A percentile compares a stretch with the other conserved stretches of the same genome.
Conservation (phyloP, 1,140 invertebrate genomes). For the Onthophagus taurus region DNA sequence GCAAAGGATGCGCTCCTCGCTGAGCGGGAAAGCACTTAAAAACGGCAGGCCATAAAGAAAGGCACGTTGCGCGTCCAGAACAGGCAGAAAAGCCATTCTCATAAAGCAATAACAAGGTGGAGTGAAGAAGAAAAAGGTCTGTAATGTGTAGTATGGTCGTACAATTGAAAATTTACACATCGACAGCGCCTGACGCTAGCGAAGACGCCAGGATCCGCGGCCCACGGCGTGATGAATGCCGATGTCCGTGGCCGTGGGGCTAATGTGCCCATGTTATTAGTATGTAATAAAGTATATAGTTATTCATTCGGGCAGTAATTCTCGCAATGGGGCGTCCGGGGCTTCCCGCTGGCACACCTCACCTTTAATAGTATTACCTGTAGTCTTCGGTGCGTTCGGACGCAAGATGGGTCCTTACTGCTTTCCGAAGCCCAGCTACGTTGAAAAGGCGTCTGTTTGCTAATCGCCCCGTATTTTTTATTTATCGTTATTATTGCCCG, state of each 20-base stretch:
- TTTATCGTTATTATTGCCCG: slow-evolving; percentile 18
- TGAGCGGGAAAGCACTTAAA: too few relatives aligned
- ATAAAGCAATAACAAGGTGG: too few relatives aligned
- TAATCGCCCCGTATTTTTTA: slow-evolving; percentile 19
- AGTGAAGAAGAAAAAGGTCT: too few relatives aligned
- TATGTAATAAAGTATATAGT: slow-evolving; percentile 41
- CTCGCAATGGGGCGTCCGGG: slow-evolving; percentile 31
- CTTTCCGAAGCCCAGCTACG: slow-evolving; percentile 16
- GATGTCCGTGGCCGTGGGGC: slow-evolving; percentile 10
- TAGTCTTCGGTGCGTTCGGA: slow-evolving; percentile 25
- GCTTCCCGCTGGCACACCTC: slow-evolving; percentile 36
- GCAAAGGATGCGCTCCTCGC: too few relatives aligned
- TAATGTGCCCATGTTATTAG: slow-evolving; percentile 36
- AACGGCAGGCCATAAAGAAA: too few relatives aligned
- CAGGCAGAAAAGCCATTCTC: too few relatives aligned
- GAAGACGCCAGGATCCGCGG: slow-evolving; percentile 4
- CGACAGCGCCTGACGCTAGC: slow-evolving; percentile 3
- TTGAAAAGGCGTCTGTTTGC: slow-evolving; percentile 20
- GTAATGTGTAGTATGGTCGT: slow-evolving; percentile 15
- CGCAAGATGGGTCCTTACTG: slow-evolving; percentile 13
- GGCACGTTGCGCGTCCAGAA: too few relatives aligned
- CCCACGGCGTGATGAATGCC: background rate
- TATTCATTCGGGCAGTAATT: slow-evolving; percentile 40
- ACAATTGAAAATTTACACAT: slow-evolving; percentile 17
- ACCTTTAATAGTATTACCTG: slow-evolving; percentile 40